A percentile compares a stretch with the other conserved stretches of the same genome.
These are phyloP conservation scores for Ctenodactylus gundi DNA, from an alignment of 2,113 vertebrate species.

Conservation along the genomic window DNA sequence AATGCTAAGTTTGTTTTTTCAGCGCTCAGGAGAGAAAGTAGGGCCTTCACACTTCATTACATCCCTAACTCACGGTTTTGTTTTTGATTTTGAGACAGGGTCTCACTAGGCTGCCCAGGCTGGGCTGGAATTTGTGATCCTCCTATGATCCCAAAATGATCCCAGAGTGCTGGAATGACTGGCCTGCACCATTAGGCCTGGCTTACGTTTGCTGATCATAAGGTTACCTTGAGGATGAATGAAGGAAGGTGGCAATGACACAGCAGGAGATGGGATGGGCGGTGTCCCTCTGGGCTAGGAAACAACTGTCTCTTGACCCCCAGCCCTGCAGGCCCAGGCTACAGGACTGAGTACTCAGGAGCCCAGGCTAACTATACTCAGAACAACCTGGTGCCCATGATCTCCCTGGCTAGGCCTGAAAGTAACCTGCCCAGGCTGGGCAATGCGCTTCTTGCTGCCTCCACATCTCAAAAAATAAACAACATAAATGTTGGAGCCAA, in stretches of 20 bases:
- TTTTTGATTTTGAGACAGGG: too few relatives aligned
- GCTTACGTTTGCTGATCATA: rapidly evolving
- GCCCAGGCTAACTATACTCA: not conserved
- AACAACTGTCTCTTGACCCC: not conserved
- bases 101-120: too few relatives aligned
- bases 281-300: not conserved
- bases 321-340: not conserved
- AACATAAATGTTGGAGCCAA: too few relatives aligned
- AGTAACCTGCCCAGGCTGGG: too few relatives aligned
- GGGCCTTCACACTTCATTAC: too few relatives aligned
- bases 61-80: too few relatives aligned
- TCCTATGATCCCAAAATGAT: too few relatives aligned
- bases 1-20: rapidly evolving
- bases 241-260: too few relatives aligned
- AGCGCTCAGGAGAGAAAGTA: too few relatives aligned
- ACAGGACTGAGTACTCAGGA: not conserved
- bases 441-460: not conserved
- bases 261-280: not conserved
- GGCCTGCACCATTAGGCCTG: too few relatives aligned
- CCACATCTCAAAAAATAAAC: not conserved
- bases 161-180: too few relatives aligned
- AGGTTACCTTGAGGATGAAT: not conserved
- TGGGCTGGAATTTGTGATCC: too few relatives aligned
- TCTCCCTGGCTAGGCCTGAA: not conserved
- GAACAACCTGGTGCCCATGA: not conserved